Conservation (phyloP, 2,797 vertebrate species). For the Platalea minor region DNA sequence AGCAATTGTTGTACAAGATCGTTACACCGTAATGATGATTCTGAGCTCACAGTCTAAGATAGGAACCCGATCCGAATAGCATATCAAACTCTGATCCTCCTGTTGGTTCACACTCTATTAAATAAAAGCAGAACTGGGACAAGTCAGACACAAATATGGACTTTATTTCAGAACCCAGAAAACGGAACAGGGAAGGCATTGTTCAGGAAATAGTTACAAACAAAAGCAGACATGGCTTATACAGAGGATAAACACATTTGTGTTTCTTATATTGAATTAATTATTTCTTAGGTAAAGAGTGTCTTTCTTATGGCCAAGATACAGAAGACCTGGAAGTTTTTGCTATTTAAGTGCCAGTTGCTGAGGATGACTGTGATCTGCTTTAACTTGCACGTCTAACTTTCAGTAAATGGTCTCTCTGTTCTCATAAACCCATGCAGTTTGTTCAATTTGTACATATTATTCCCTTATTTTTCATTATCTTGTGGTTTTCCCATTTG, state of each 20-base stretch:
- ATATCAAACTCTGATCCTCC: not conserved
- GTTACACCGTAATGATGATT: not conserved
- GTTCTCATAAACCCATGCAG: not conserved
- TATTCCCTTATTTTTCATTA: not conserved
- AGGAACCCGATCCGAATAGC: not conserved
- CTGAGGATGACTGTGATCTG: not conserved
- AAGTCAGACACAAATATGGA: not conserved
- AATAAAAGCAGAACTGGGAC: not conserved
- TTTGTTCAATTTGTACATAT: not conserved
- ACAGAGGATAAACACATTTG: not conserved
- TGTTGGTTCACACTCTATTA: not conserved
- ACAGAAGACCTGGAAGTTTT: not conserved
- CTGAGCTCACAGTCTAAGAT: not conserved
- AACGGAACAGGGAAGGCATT: not conserved
- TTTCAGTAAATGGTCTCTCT: not conserved
- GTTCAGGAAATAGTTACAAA: not conserved
- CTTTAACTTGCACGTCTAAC: not conserved
- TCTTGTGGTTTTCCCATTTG: not conserved
- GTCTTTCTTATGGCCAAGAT: not conserved
- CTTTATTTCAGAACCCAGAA: not conserved
- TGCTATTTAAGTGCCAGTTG: not conserved
- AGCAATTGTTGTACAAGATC: not conserved
- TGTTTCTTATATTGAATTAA: not conserved
- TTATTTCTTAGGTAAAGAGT: not conserved
- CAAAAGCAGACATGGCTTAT: not conserved